Conservation (phyloP, 2,888 invertebrate genomes). For the Nysson spinosus region DNA sequence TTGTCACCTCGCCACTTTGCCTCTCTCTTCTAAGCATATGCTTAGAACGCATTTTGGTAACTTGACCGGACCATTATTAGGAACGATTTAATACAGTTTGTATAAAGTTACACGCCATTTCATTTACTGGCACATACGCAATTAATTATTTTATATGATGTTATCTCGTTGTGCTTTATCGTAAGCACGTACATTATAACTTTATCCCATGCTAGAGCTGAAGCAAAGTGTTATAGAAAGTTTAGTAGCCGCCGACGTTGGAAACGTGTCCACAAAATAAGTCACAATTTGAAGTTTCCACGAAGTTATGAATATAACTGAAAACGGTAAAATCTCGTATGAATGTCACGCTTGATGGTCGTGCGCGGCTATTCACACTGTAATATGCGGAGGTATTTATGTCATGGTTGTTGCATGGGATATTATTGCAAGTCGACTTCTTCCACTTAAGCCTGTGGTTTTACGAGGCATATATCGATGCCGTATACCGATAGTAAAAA, state of each 20-base stretch:
- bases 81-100: too few relatives aligned
- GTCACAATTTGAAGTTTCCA: conserved; percentile 4
- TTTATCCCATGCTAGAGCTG: too few relatives aligned
- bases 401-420: conserved; percentile 7
- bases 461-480: conserved; percentile 30
- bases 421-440: conserved; percentile 39
- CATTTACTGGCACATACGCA: too few relatives aligned
- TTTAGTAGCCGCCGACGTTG: too few relatives aligned
- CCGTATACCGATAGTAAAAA: conserved; percentile 18
- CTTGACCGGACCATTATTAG: too few relatives aligned
- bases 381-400: background rate
- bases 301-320: conserved; percentile 10
- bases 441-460: conserved; percentile 27
- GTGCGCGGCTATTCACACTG: background rate
- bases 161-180: too few relatives aligned
- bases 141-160: too few relatives aligned
- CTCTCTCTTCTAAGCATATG: conserved; percentile 18
- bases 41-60: too few relatives aligned
- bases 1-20: conserved; percentile 48
- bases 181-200: too few relatives aligned
- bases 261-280: too few relatives aligned
- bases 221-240: too few relatives aligned
- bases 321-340: background rate
- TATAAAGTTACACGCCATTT: too few relatives aligned
- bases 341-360: background rate